A percentile compares a stretch with the other conserved stretches of the same genome.
Conservation (phyloP, 92 coral and sea anemone species). For the Ricordea florida region DNA sequence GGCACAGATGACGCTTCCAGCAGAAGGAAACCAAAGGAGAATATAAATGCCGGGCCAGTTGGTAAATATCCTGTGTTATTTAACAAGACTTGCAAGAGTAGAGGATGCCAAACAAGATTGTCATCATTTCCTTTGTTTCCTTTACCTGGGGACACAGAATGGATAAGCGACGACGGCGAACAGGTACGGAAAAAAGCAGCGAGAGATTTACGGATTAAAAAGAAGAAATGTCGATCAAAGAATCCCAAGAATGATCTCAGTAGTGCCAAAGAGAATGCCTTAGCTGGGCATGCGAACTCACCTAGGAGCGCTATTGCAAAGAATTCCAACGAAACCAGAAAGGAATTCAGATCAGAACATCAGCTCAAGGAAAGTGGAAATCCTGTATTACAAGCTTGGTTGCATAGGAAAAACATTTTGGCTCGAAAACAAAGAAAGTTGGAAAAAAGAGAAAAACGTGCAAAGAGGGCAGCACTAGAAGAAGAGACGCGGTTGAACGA, state of each 20-base stretch:
- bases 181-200: not conserved
- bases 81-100: constrained; percentile 45
- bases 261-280: not conserved
- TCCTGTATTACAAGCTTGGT: constrained; percentile 85
- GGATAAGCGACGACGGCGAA: constrained; percentile 78
- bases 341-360: constrained; percentile 75
- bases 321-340: constrained; percentile 76
- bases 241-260: constrained; percentile 1
- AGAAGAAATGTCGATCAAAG: not conserved
- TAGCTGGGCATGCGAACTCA: not conserved
- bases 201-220: not conserved
- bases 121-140: constrained; percentile 84
- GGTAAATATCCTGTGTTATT: constrained; percentile 79
- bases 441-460: constrained; percentile 73
- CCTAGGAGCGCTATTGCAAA: constrained; percentile 2
- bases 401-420: constrained; percentile 71
- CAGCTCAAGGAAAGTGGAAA: constrained; percentile 78
- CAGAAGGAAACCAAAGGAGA: constrained; percentile 4
- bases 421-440: constrained; percentile 62
- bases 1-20: not conserved
- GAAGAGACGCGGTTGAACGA: constrained; percentile 62
- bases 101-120: constrained; percentile 78
- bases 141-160: constrained; percentile 72
- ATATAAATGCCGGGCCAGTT: constrained; percentile 44
- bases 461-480: constrained; percentile 68